These are phyloP conservation scores for Corythaixoides concolor DNA, from an alignment of 2,113 vertebrate species.

Conservation along the genomic window DNA sequence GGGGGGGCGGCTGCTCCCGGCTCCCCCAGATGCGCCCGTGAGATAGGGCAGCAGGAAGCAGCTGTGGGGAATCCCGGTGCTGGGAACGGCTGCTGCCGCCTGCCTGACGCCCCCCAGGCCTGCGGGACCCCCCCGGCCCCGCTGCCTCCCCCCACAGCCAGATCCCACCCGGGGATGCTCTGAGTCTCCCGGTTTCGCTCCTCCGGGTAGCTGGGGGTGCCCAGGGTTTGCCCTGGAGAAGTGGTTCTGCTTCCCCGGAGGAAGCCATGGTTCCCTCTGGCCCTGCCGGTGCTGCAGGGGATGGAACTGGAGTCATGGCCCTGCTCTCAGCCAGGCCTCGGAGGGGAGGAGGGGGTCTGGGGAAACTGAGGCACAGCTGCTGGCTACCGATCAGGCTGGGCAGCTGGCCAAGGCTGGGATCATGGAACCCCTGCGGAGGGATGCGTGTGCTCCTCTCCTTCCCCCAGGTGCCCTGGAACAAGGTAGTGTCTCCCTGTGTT, in stretches of 20 bases:
- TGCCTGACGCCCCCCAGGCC: not conserved
- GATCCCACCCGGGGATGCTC: not conserved
- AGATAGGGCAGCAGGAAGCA: constrained; percentile 80
- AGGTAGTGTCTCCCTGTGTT: not conserved
- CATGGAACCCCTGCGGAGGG: too few species aligned
- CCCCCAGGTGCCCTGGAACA: too few species aligned
- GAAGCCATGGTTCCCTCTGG: not conserved
- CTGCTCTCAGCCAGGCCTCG: not conserved
- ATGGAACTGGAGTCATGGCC: not conserved
- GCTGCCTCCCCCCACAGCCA: fast-evolving
- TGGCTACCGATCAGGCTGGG: not conserved
- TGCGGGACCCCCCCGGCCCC: not conserved
- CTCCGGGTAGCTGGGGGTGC: not conserved
- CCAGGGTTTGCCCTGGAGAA: not conserved
- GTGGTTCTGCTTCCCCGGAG: not conserved
- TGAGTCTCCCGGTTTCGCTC: not conserved
- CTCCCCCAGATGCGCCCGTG: constrained; percentile 71
- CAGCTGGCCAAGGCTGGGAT: not conserved
- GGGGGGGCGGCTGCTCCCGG: constrained; percentile 28
- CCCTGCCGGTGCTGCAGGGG: not conserved
- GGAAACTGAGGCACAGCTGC: not conserved
- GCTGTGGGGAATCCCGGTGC: constrained; percentile 72
- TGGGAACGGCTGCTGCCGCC: constrained; percentile 66
- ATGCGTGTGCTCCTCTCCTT: not conserved
- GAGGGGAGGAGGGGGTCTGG: not conserved